These are phyloP conservation scores for Calidris pugnax DNA, from an alignment of 2,113 vertebrate species.

Conservation along the genomic window DNA sequence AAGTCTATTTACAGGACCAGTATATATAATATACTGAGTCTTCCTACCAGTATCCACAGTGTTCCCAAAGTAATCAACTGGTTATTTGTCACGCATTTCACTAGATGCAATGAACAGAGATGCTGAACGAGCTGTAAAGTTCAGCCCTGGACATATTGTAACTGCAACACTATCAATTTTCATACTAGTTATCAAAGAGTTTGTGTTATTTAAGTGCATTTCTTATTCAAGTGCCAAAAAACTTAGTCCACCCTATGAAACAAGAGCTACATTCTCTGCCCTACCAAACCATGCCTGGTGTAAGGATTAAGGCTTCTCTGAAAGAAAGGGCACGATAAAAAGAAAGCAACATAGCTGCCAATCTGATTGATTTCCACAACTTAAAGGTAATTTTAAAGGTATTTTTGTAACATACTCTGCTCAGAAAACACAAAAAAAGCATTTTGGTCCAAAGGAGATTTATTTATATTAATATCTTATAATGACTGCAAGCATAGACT, in stretches of 20 bases:
- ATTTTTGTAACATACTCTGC: background rate
- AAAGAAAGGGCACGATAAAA: background rate
- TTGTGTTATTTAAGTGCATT: background rate
- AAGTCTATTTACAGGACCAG: background rate
- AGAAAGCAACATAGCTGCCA: background rate
- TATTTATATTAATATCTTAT: background rate
- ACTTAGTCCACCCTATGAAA: background rate
- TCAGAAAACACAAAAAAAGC: background rate
- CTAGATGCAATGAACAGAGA: background rate
- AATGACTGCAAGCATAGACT: background rate
- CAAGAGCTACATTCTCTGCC: background rate
- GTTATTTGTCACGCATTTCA: background rate
- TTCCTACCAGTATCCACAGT: background rate
- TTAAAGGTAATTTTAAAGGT: background rate
- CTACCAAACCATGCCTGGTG: background rate
- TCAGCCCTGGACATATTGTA: background rate
- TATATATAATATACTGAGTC: rapidly evolving
- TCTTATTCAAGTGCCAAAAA: background rate
- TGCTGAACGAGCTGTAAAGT: background rate
- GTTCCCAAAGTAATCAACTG: background rate
- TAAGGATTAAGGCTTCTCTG: background rate
- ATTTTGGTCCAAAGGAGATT: background rate
- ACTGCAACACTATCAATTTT: background rate
- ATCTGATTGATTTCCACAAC: background rate
- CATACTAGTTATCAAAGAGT: background rate